Conservation (phyloP, 2,888 invertebrate genomes). For the Drosophila macrospina region DNA sequence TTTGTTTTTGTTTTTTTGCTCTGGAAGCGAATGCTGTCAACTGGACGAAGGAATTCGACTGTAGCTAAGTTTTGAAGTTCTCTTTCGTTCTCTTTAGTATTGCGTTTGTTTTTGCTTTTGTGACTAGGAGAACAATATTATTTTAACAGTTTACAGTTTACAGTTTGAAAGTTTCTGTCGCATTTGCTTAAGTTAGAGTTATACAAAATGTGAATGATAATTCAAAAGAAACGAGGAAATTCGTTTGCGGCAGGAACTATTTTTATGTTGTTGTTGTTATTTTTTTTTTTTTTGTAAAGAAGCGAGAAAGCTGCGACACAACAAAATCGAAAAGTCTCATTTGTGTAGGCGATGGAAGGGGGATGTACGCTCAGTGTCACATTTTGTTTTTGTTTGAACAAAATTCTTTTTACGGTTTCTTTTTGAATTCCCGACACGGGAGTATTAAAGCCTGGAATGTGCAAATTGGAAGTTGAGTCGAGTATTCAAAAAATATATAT, state of each 20-base stretch:
- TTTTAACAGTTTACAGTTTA: not conserved
- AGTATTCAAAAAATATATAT: not conserved
- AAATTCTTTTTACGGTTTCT: not conserved
- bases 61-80: conserved; percentile 2
- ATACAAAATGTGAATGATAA: not conserved
- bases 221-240: conserved; percentile 12
- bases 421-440: conserved; percentile 9
- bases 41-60: not conserved
- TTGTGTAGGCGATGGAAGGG: no score
- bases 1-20: not conserved
- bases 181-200: not conserved
- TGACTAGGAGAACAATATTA: conserved; percentile 34
- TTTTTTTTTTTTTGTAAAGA: not conserved
- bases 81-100: conserved; percentile 9
- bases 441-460: conserved; percentile 29
- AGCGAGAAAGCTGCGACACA: not conserved
- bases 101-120: conserved; percentile 6
- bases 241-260: conserved; percentile 38
- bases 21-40: conserved; percentile 1
- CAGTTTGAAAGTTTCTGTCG: not conserved
- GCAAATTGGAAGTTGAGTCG: conserved; percentile 15
- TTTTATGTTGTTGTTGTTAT: not conserved
- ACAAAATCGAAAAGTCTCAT: conserved; percentile 2
- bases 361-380: not conserved
- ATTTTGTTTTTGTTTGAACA: not conserved